phyloP scores from a whole-genome alignment of 2,113 vertebrate species.

The Eurystomus gularis region DNA sequence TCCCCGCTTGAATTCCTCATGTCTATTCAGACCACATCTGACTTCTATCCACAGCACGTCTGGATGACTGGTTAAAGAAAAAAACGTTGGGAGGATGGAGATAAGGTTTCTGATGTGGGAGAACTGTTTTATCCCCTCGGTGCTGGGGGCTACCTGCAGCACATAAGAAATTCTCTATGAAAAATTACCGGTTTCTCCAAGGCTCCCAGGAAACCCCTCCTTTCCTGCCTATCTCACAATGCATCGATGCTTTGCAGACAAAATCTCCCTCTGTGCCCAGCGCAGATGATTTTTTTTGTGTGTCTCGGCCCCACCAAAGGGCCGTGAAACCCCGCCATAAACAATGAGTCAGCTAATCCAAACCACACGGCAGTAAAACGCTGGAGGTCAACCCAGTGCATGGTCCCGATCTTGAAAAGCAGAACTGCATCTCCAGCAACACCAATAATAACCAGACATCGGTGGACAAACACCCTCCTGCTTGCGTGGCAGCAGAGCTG shows the following conservation, averaged over 20 bases:
- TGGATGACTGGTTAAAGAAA: background rate
- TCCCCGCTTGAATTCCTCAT: background rate
- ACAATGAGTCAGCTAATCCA: conserved; percentile 57
- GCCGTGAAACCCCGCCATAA: background rate
- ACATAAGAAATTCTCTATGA: background rate
- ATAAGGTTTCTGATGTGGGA: background rate
- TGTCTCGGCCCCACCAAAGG: background rate
- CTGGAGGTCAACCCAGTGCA: conserved; percentile 20
- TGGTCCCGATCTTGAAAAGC: conserved; percentile 40
- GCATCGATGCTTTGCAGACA: background rate
- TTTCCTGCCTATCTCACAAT: background rate
- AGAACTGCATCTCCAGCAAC: background rate
- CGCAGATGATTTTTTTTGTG: background rate
- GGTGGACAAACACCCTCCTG: background rate
- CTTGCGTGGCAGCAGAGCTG: accelerated
- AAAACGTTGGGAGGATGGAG: background rate
- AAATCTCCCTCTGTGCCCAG: background rate
- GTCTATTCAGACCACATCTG: background rate
- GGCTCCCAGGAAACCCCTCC: background rate
- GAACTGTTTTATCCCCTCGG: accelerated
- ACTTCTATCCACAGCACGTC: background rate
- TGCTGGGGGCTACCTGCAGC: background rate
- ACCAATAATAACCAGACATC: accelerated
- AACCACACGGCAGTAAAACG: background rate
- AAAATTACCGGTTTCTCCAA: background rate